These are phyloP conservation scores for Onthophagus sagittarius DNA, from an alignment of 2,888 invertebrate genomes.

Conservation along the genomic window DNA sequence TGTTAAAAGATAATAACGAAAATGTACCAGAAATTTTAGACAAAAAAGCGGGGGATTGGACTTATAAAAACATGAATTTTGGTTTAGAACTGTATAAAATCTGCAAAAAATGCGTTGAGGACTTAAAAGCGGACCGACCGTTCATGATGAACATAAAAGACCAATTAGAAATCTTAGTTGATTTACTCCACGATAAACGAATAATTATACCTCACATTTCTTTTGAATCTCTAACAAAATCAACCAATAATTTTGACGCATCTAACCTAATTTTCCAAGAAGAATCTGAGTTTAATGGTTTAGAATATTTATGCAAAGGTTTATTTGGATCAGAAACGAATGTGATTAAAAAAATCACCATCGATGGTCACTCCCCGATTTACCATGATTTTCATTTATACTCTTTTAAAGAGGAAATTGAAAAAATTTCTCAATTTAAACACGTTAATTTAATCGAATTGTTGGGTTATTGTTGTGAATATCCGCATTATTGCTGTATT, in stretches of 20 bases:
- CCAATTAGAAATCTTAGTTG: neutral
- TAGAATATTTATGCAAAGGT: neutral
- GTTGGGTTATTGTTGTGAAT: constrained; percentile 3
- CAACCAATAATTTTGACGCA: neutral
- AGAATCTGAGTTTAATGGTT: neutral
- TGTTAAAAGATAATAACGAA: constrained; percentile 47
- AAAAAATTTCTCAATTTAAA: neutral
- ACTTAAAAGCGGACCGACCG: constrained; percentile 57
- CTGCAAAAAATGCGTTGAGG: constrained; percentile 55
- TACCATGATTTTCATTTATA: neutral
- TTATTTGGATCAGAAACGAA: neutral
- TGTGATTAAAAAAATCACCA: neutral
- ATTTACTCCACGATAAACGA: constrained; percentile 4
- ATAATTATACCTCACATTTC: constrained; percentile 1
- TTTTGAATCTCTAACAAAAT: constrained; percentile 4
- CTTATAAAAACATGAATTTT: constrained; percentile 40
- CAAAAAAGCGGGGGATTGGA: constrained; percentile 53
- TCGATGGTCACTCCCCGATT: neutral
- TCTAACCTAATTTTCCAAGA: neutral
- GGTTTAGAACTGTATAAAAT: constrained; percentile 56
- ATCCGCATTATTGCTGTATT: neutral
- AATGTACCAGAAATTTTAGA: constrained; percentile 50
- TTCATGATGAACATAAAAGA: constrained; percentile 53
- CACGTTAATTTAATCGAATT: neutral
- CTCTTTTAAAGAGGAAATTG: constrained; percentile 1